These are phyloP conservation scores for Hypselothyrea guttata DNA, from an alignment of 2,888 invertebrate species.

Conservation along the genomic window DNA sequence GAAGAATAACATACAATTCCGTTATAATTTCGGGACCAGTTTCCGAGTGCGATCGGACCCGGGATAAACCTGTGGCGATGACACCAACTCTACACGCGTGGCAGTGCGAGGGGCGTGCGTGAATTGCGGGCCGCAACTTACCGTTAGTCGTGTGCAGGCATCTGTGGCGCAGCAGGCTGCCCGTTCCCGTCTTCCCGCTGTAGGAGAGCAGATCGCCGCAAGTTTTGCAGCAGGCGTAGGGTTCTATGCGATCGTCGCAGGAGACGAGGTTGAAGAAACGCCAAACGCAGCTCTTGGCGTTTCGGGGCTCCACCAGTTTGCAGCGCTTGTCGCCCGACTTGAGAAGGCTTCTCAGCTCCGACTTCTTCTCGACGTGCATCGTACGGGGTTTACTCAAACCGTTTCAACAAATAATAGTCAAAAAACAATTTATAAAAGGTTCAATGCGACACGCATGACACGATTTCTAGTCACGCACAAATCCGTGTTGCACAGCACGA, in stretches of 20 bases:
- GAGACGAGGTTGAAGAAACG: constrained; percentile 66
- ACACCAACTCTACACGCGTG: constrained; percentile 62
- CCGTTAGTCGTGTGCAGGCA: constrained; percentile 67
- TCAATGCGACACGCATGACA: constrained; percentile 65
- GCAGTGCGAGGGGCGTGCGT: constrained; percentile 66
- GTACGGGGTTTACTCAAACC: constrained; percentile 12
- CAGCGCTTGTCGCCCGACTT: constrained; percentile 65
- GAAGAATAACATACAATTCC: too few relatives aligned
- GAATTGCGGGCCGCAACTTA: constrained; percentile 61
- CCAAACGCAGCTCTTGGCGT: constrained; percentile 67
- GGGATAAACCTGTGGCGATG: constrained; percentile 46
- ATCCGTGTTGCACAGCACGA: constrained; percentile 59
- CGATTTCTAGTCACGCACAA: constrained; percentile 71
- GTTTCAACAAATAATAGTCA: constrained; percentile 31
- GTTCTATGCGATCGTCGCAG: constrained; percentile 60
- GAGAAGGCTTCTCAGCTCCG: constrained; percentile 53
- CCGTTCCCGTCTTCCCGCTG: constrained; percentile 64
- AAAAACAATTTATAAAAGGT: constrained; percentile 43
- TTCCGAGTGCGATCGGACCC: too few relatives aligned
- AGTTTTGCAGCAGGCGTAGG: constrained; percentile 65
- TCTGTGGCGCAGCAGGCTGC: constrained; percentile 61
- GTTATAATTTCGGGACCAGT: too few relatives aligned
- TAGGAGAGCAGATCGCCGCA: constrained; percentile 63
- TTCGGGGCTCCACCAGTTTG: constrained; percentile 61
- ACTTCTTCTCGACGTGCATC: constrained; percentile 67